phyloP scores from a whole-genome alignment of 2,113 vertebrate species.

The Leucosticte australis region DNA sequence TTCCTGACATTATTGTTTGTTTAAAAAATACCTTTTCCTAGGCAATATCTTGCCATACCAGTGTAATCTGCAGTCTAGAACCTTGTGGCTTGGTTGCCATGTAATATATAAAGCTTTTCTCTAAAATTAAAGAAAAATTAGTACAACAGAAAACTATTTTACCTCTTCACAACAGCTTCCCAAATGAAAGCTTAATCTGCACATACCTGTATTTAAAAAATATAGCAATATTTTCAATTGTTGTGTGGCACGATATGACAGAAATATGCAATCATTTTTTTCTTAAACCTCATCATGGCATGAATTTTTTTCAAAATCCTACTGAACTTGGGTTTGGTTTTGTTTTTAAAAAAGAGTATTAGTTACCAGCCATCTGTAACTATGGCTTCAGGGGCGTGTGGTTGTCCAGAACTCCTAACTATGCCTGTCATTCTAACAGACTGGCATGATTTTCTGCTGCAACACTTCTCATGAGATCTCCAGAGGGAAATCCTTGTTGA shows the following conservation, averaged over 20 bases:
- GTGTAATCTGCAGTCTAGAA: neutral
- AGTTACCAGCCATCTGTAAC: neutral
- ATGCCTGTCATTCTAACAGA: neutral
- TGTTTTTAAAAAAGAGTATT: neutral
- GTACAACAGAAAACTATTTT: neutral
- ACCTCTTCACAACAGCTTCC: neutral
- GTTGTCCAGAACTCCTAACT: neutral
- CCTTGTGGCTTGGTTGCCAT: neutral
- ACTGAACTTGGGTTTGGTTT: neutral
- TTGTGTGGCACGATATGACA: neutral
- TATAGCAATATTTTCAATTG: neutral
- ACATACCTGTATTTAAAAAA: neutral
- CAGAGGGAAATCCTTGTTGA: neutral
- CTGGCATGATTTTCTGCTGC: neutral
- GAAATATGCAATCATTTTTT: neutral
- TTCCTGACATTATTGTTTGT: neutral
- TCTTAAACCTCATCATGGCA: neutral
- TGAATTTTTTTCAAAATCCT: neutral
- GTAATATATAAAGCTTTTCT: conserved; percentile 12
- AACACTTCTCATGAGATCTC: neutral
- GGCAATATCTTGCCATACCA: neutral
- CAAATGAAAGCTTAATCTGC: neutral
- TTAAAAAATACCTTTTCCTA: neutral
- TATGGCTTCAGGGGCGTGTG: neutral
- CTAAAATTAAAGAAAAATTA: neutral